A percentile compares a stretch with the other conserved stretches of the same genome.
Conservation (phyloP, 1,140 invertebrate genomes). For the Drosophila nigromelanica region DNA sequence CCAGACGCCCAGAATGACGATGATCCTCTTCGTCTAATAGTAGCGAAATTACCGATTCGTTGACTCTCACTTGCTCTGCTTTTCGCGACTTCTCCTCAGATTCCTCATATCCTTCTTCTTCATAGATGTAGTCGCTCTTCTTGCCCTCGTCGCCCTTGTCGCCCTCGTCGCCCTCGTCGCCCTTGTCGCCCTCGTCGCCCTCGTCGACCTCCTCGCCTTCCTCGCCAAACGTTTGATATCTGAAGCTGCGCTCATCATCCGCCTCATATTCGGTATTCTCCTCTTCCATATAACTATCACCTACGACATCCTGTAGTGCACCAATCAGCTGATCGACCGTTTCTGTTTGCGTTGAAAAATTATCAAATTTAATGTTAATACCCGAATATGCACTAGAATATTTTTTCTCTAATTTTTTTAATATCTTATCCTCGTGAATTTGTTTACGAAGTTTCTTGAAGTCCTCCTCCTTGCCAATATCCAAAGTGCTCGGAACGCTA, state of each 20-base stretch:
- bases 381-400: not conserved
- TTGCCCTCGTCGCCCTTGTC: too few relatives aligned
- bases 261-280: constrained; percentile 24
- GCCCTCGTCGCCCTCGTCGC: too few relatives aligned
- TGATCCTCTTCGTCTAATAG: not conserved
- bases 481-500: constrained; percentile 24
- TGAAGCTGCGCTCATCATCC: constrained; percentile 36
- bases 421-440: not conserved
- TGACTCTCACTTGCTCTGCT: too few relatives aligned
- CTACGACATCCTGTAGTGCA: not conserved
- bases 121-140: not conserved
- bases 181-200: too few relatives aligned
- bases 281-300: not conserved
- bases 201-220: too few relatives aligned
- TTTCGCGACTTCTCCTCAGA: too few relatives aligned
- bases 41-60: too few relatives aligned
- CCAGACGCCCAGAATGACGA: not conserved
- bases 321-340: constrained; percentile 17
- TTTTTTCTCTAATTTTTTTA: too few relatives aligned
- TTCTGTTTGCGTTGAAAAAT: not conserved
- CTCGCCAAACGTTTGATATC: not conserved
- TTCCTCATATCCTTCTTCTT: not conserved
- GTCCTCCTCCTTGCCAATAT: constrained; percentile 7
- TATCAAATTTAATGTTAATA: constrained; percentile 26
- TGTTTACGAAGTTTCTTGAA: not conserved